A percentile compares a stretch with the other conserved stretches of the same genome.
Evolutionary conservation across 2,888 invertebrate species (phyloP).

Genomic region (Hypselothyrea guttata): DNA sequence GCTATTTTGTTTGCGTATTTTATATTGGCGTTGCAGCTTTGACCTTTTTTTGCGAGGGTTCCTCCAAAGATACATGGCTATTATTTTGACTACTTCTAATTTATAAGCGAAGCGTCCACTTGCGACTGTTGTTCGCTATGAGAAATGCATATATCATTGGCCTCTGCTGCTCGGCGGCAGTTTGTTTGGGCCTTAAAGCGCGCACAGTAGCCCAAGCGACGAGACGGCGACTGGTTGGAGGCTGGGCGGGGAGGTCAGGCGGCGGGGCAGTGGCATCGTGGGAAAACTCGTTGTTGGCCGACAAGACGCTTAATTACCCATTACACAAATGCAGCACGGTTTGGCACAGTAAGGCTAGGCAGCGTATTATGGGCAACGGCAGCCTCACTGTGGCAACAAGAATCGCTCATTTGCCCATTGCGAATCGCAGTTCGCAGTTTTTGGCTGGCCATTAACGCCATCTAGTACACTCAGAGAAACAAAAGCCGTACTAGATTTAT

Average conservation of each 20-base stretch:
- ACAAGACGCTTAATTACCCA: slow-evolving; percentile 72
- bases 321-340: slow-evolving; percentile 65
- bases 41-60: slow-evolving; percentile 68
- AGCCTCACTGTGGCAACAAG: slow-evolving; percentile 45
- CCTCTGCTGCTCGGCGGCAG: slow-evolving; percentile 70
- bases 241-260: slow-evolving; percentile 7
- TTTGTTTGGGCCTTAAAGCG: slow-evolving; percentile 62
- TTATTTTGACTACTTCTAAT: slow-evolving; percentile 77
- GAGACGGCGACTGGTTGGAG: background rate
- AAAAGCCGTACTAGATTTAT: too few species aligned
- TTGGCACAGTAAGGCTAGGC: background rate
- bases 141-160: slow-evolving; percentile 78
- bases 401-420: slow-evolving; percentile 41
- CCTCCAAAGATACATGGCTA: slow-evolving; percentile 69
- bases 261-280: slow-evolving; percentile 58
- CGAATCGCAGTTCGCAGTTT: slow-evolving; percentile 37
- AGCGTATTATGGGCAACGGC: background rate
- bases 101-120: slow-evolving; percentile 62
- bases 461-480: too few species aligned
- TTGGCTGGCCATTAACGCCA: slow-evolving; percentile 60
- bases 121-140: slow-evolving; percentile 48
- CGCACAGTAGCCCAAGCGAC: slow-evolving; percentile 63
- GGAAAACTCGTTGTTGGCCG: slow-evolving; percentile 63
- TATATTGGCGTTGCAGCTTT: slow-evolving; percentile 52
- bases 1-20: too few species aligned